Evolutionary conservation across 2,113 vertebrate species (phyloP).

Genomic region (Uria aalge): DNA sequence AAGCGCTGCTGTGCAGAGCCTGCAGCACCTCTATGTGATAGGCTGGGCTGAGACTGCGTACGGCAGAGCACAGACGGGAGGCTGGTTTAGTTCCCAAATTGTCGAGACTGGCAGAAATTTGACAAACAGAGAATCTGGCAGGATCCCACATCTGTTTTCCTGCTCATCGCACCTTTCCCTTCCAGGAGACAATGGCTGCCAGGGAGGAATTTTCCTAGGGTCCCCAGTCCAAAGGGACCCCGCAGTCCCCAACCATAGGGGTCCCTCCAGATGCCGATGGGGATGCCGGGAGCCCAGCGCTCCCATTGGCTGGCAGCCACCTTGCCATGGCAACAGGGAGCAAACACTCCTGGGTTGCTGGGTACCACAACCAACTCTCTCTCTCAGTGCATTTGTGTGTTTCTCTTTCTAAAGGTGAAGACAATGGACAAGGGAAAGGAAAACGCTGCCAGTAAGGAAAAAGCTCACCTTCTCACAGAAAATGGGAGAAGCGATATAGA

Average conservation of each 20-base stretch:
- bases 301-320: not conserved
- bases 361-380: not conserved
- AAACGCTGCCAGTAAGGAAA: not conserved
- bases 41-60: not conserved
- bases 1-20: not conserved
- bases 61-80: rapidly evolving
- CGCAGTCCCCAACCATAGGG: not conserved
- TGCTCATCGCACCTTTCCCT: not conserved
- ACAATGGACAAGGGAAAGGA: not conserved
- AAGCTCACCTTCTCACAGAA: not conserved
- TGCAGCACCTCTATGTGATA: not conserved
- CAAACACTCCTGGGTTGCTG: not conserved
- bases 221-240: not conserved
- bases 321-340: not conserved
- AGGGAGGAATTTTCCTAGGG: not conserved
- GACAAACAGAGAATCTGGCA: not conserved
- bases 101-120: not conserved
- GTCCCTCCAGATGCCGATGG: too few relatives aligned
- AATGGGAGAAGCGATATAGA: not conserved
- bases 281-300: not conserved
- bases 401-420: not conserved
- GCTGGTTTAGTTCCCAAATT: not conserved
- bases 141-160: not conserved
- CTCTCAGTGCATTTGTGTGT: not conserved
- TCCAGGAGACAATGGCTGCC: not conserved